Evolutionary conservation across 2,797 vertebrate genomes (phyloP).

Genomic region (Hyperoplus immaculatus): DNA sequence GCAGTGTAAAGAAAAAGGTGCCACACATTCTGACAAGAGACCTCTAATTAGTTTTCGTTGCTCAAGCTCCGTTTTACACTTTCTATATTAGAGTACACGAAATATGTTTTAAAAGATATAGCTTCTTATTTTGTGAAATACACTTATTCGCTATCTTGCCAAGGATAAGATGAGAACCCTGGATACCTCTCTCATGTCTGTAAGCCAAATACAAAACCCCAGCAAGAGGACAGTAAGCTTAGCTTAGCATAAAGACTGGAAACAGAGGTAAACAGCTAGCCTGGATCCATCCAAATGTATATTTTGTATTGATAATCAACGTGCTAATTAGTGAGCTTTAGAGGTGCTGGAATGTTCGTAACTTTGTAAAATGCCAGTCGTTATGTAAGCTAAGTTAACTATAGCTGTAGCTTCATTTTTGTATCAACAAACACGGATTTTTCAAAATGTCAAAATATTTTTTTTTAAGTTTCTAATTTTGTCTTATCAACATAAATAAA

Average conservation of each 20-base stretch:
- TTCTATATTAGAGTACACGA: constrained; percentile 7
- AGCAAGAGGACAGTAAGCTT: too few species aligned
- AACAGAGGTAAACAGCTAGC: not conserved
- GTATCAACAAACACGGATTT: not conserved
- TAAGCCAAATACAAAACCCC: too few species aligned
- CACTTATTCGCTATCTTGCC: not conserved
- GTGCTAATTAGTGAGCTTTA: not conserved
- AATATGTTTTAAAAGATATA: not conserved
- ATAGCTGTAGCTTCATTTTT: not conserved
- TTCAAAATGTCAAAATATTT: not conserved
- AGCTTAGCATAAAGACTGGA: too few species aligned
- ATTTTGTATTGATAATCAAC: not conserved
- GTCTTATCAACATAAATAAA: not conserved
- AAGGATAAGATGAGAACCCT: too few species aligned
- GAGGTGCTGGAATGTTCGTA: not conserved
- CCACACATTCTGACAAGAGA: constrained; percentile 41
- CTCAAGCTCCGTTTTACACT: constrained; percentile 24
- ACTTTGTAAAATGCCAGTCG: not conserved
- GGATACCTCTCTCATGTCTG: not conserved
- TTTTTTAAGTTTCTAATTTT: not conserved
- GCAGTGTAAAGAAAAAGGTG: constrained; percentile 55
- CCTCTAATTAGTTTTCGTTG: constrained; percentile 26
- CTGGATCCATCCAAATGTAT: too few species aligned
- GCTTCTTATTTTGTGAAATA: not conserved
- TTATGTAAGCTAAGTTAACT: not conserved